Percentiles rank a stretch among this genome's conserved stretches.
phyloP scores from a whole-genome alignment of 1,140 invertebrate species.

The Tachypleus tridentatus region DNA sequence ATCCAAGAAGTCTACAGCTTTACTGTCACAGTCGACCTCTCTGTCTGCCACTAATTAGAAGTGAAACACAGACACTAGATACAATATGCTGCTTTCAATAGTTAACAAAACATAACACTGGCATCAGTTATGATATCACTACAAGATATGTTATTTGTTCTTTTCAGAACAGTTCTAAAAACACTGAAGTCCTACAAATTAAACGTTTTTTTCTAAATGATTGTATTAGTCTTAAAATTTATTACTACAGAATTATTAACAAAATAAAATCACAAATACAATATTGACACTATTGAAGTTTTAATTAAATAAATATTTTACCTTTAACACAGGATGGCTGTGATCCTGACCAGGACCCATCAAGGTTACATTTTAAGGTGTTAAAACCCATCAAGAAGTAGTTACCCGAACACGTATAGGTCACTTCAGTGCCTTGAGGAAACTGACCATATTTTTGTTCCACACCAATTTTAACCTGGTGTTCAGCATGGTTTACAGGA shows the following conservation, averaged over 20 bases:
- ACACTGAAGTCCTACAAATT: neutral
- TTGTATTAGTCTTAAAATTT: neutral
- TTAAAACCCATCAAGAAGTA: constrained; percentile 7
- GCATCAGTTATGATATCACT: neutral
- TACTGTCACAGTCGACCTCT: constrained; percentile 8
- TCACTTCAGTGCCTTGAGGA: constrained; percentile 9
- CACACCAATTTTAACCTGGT: constrained; percentile 1
- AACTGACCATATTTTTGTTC: constrained; percentile 6
- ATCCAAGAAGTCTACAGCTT: constrained; percentile 10
- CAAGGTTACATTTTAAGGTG: constrained; percentile 7
- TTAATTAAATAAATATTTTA: neutral
- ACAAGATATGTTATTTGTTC: neutral
- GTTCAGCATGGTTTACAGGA: constrained; percentile 4
- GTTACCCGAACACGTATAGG: constrained; percentile 6
- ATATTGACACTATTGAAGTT: too few species aligned
- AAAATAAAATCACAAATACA: too few species aligned
- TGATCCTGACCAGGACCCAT: constrained; percentile 12
- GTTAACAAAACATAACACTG: neutral
- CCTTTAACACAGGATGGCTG: constrained; percentile 17
- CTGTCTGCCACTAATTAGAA: constrained; percentile 8
- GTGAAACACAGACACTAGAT: neutral
- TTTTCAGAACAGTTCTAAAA: neutral
- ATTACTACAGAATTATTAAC: too few species aligned
- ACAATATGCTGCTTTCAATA: neutral
- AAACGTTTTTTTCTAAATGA: neutral